Percentiles rank a stretch among this genome's conserved stretches.
phyloP scores from a whole-genome alignment of 2,797 vertebrate genomes.

The Merluccius polli region DNA sequence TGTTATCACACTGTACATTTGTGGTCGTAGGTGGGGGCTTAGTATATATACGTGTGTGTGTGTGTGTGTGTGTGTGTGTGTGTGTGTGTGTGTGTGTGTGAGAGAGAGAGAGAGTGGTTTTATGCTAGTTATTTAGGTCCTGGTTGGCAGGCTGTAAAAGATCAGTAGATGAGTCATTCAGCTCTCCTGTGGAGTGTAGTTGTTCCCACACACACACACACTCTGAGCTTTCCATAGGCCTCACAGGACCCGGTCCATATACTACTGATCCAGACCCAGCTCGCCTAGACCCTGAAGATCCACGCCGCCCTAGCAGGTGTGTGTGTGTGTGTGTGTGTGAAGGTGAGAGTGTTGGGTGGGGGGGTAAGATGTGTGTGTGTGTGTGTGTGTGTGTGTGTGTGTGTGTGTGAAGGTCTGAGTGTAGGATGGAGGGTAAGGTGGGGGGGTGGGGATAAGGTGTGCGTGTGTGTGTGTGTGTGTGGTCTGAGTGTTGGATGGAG shows the following conservation, averaged over 20 bases:
- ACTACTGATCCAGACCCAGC: neutral
- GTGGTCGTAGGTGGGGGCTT: neutral
- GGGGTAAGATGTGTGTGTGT: too few relatives aligned
- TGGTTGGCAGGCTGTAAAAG: conserved; percentile 56
- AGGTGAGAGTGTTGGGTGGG: too few relatives aligned
- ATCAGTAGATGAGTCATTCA: conserved; percentile 60
- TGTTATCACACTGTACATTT: neutral
- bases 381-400: too few relatives aligned
- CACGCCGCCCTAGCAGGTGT: too few relatives aligned
- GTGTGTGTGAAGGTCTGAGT: too few relatives aligned
- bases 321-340: too few relatives aligned
- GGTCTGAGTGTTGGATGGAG: conserved; percentile 39
- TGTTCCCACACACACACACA: conserved; percentile 56
- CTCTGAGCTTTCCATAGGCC: conserved; percentile 23
- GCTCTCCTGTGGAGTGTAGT: conserved; percentile 49
- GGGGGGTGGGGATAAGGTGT: too few relatives aligned
- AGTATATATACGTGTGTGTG: conserved; percentile 20
- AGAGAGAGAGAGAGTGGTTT: conserved; percentile 4
- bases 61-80: conserved; percentile 52
- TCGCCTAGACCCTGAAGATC: too few relatives aligned
- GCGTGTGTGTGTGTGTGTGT: too few relatives aligned
- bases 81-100: conserved; percentile 45
- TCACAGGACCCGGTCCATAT: conserved; percentile 19
- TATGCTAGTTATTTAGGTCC: conserved; percentile 54
- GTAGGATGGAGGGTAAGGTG: too few relatives aligned